phyloP scores from a whole-genome alignment of 2,113 vertebrate genomes.

The Lipophrys pholis region DNA sequence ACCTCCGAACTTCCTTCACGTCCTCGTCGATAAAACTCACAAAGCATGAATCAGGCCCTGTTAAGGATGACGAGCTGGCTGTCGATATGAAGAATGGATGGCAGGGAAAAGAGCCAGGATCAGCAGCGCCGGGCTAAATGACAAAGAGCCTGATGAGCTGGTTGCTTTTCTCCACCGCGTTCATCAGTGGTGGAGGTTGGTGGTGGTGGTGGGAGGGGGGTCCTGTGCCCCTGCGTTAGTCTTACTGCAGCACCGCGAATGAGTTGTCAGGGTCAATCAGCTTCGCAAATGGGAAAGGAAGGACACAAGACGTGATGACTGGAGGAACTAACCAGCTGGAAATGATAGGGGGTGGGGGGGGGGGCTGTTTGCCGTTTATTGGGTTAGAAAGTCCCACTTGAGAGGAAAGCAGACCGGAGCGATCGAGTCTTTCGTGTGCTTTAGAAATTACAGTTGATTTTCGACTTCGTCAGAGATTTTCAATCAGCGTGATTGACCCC shows the following conservation, averaged over 20 bases:
- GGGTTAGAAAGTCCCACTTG: slow-evolving; percentile 24
- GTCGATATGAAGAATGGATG: slow-evolving; percentile 46
- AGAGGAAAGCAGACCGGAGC: background rate
- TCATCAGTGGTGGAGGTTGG: slow-evolving; percentile 23
- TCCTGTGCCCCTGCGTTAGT: slow-evolving; percentile 20
- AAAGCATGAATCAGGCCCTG: slow-evolving; percentile 52
- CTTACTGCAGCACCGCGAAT: slow-evolving; percentile 47
- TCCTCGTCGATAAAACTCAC: slow-evolving; percentile 20
- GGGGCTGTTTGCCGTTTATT: background rate
- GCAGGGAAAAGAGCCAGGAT: slow-evolving; percentile 33
- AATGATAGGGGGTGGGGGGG: slow-evolving; percentile 55
- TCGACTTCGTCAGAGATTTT: slow-evolving; percentile 50
- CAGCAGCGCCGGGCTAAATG: slow-evolving; percentile 46
- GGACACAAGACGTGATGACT: slow-evolving; percentile 54
- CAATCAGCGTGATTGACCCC: slow-evolving; percentile 46
- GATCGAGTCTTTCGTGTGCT: slow-evolving; percentile 12
- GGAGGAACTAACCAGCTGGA: slow-evolving; percentile 64
- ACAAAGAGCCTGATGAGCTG: slow-evolving; percentile 56
- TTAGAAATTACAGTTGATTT: slow-evolving; percentile 34
- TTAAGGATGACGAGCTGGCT: slow-evolving; percentile 39
- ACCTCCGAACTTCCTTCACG: background rate
- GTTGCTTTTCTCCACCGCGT: slow-evolving; percentile 36
- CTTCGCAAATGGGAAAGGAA: slow-evolving; percentile 70
- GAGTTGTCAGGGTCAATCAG: slow-evolving; percentile 73
- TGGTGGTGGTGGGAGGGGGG: background rate